Conservation (phyloP, 2,113 vertebrate species). For the Falco punctatus region DNA sequence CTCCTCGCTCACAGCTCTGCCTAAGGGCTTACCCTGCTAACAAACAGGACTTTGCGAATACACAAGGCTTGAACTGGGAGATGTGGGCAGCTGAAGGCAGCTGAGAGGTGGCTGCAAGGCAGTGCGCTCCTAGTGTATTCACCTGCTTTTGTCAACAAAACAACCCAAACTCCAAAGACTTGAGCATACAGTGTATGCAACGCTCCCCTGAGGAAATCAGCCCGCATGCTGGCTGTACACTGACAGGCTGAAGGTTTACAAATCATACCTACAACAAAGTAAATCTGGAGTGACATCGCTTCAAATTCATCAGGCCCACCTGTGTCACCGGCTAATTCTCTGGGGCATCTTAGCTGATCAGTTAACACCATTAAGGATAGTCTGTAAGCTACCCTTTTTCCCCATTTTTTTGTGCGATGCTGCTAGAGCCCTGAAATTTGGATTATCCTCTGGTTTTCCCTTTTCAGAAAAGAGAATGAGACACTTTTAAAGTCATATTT, state of each 20-base stretch:
- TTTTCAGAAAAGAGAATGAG: background rate
- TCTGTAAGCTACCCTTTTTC: no score
- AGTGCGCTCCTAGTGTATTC: background rate
- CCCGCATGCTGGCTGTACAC: fast-evolving
- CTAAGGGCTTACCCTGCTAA: background rate
- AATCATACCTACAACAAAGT: background rate
- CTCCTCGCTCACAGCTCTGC: no score
- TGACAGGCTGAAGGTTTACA: background rate
- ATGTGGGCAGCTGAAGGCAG: background rate
- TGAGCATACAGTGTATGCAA: fast-evolving
- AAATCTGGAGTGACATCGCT: background rate
- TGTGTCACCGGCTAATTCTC: background rate
- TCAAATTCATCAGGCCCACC: background rate
- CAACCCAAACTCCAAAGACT: background rate
- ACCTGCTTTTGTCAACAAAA: background rate
- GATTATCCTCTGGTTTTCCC: background rate
- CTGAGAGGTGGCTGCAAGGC: background rate
- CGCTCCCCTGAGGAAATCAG: background rate
- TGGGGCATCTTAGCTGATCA: background rate
- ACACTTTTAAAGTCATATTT: background rate
- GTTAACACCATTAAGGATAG: fast-evolving
- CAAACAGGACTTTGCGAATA: background rate
- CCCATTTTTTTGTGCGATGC: background rate
- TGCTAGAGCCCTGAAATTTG: background rate
- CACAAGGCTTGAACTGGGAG: fast-evolving